Percentiles rank a stretch among this genome's conserved stretches.
These are phyloP conservation scores for Elysia crispata DNA, from an alignment of 2,888 invertebrate species.

Conservation along the genomic window DNA sequence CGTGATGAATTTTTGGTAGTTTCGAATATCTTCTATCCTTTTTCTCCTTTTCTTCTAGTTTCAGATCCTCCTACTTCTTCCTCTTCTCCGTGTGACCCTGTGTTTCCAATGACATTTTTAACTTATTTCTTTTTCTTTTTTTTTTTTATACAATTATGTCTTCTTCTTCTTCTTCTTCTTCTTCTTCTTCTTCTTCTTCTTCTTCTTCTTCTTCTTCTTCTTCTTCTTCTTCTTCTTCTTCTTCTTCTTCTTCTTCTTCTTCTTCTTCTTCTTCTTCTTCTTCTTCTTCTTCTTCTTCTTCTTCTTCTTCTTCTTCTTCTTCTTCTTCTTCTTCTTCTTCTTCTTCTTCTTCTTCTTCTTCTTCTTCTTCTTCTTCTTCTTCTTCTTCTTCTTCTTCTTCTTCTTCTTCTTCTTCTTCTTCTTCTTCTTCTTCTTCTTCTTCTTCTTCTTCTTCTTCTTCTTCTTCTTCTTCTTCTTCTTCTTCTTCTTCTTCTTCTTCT, in stretches of 20 bases:
- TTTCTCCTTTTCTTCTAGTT: too few relatives aligned
- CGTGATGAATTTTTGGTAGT: too few relatives aligned
- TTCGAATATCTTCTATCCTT: too few relatives aligned
- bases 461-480: constrained; percentile 29
- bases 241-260: neutral
- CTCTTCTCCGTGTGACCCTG: too few relatives aligned
- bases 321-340: neutral
- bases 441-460: constrained; percentile 20
- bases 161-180: constrained; percentile 31
- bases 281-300: neutral
- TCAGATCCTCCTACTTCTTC: too few relatives aligned
- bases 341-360: neutral
- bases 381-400: constrained; percentile 21
- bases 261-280: neutral
- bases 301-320: constrained; percentile 4
- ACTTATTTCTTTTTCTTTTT: too few relatives aligned
- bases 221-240: neutral
- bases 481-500: constrained; percentile 22
- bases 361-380: neutral
- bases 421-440: constrained; percentile 16
- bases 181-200: constrained; percentile 19
- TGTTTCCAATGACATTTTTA: too few relatives aligned
- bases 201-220: constrained; percentile 29
- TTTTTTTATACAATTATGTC: too few relatives aligned
- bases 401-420: constrained; percentile 29